Percentiles rank a stretch among this genome's conserved stretches.
These are phyloP conservation scores for Camponotus floridanus DNA, from an alignment of 1,140 invertebrate genomes.

Conservation along the genomic window DNA sequence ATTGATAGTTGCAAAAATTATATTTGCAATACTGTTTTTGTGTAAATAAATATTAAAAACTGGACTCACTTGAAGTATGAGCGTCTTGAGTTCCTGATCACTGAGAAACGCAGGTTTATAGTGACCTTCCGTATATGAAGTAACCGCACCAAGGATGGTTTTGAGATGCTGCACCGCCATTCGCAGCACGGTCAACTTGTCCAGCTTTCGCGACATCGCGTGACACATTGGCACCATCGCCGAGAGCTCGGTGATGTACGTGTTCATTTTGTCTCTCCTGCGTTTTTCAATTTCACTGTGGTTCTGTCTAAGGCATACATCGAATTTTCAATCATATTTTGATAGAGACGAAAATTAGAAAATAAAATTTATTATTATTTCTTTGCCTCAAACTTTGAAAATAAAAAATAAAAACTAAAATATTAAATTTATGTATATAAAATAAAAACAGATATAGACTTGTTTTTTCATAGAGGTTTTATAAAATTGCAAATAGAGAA, in stretches of 20 bases:
- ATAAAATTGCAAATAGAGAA: constrained; percentile 2
- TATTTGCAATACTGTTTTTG: not conserved
- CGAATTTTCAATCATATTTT: not conserved
- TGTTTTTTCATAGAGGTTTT: not conserved
- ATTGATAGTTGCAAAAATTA: not conserved
- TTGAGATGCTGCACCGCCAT: constrained; percentile 98
- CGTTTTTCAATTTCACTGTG: constrained; percentile 98
- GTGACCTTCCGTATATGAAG: constrained; percentile 93
- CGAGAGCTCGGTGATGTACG: constrained; percentile 96
- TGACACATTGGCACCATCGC: constrained; percentile 97
- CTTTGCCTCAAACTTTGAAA: not conserved
- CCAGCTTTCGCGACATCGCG: constrained; percentile 96
- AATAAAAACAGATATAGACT: not conserved
- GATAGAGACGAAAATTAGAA: not conserved
- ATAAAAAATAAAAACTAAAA: no score
- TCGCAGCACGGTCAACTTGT: constrained; percentile 96
- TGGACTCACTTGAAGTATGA: constrained; percentile 90
- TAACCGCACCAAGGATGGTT: constrained; percentile 91
- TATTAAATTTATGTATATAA: not conserved
- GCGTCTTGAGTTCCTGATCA: constrained; percentile 95
- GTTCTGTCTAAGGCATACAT: constrained; percentile 90
- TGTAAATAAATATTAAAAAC: no score
- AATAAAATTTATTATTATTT: not conserved
- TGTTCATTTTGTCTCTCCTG: constrained; percentile 98
- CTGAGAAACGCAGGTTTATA: constrained; percentile 96